phyloP scores from a whole-genome alignment of 2,888 invertebrate genomes.

The Acleris cristana region DNA sequence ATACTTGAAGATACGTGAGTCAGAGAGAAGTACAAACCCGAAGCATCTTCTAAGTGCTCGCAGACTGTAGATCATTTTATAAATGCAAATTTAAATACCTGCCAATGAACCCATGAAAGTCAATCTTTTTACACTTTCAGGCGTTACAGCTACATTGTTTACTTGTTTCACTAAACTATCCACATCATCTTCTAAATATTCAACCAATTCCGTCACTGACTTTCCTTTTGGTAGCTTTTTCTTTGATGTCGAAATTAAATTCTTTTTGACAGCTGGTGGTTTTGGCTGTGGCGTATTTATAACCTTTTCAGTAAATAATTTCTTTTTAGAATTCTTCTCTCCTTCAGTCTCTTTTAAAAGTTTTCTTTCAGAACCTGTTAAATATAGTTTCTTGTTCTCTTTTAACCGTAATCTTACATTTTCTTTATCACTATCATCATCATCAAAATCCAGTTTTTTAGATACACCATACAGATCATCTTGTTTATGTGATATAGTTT shows the following conservation, averaged over 20 bases:
- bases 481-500: slow-evolving; percentile 58
- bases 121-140: slow-evolving; percentile 56
- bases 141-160: slow-evolving; percentile 53
- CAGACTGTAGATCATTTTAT: neutral
- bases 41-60: too few species aligned
- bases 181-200: slow-evolving; percentile 57
- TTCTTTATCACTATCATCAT: slow-evolving; percentile 69
- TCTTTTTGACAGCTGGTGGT: slow-evolving; percentile 51
- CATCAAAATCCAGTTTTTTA: slow-evolving; percentile 68
- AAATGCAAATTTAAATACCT: slow-evolving; percentile 57
- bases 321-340: slow-evolving; percentile 67
- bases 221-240: slow-evolving; percentile 63
- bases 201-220: slow-evolving; percentile 71
- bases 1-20: too few species aligned
- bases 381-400: slow-evolving; percentile 62
- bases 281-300: slow-evolving; percentile 65
- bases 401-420: slow-evolving; percentile 61
- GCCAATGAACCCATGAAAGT: slow-evolving; percentile 84
- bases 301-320: slow-evolving; percentile 69
- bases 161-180: slow-evolving; percentile 55
- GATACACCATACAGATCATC: slow-evolving; percentile 58
- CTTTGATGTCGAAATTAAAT: slow-evolving; percentile 56
- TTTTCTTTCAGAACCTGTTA: slow-evolving; percentile 67
- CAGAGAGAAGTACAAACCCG: too few species aligned
- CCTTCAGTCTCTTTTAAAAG: slow-evolving; percentile 50